These are phyloP conservation scores for Pyrrhia umbra DNA, from an alignment of 2,888 invertebrate genomes.

Conservation along the genomic window DNA sequence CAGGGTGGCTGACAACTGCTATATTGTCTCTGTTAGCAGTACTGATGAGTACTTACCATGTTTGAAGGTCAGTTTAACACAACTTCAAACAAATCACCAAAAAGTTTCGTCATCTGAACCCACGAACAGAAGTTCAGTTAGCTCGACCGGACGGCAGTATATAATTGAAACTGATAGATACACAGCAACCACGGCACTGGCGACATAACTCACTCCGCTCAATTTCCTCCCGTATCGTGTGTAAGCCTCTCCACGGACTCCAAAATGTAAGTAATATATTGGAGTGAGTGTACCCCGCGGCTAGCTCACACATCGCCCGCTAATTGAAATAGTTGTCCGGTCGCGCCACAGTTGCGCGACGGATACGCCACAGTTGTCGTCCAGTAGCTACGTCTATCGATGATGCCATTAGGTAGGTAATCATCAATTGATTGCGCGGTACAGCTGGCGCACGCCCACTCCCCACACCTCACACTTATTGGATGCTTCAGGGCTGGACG, in stretches of 20 bases:
- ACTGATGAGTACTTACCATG: too few relatives aligned
- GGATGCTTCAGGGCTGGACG: background rate
- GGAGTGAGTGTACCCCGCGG: slow-evolving; percentile 36
- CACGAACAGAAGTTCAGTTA: background rate
- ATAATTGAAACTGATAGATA: slow-evolving; percentile 27
- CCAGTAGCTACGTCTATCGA: slow-evolving; percentile 1
- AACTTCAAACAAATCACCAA: background rate
- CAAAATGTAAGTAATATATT: slow-evolving; percentile 18
- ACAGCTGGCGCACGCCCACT: slow-evolving; percentile 4
- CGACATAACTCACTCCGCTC: slow-evolving; percentile 32
- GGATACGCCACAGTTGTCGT: background rate
- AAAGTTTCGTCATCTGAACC: slow-evolving; percentile 13
- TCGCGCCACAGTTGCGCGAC: slow-evolving; percentile 6
- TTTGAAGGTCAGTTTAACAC: too few relatives aligned
- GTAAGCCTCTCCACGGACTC: slow-evolving; percentile 2
- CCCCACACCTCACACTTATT: slow-evolving; percentile 17
- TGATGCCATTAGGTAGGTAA: slow-evolving; percentile 15
- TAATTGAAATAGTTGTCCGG: slow-evolving; percentile 45
- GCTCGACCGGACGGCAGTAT: slow-evolving; percentile 24
- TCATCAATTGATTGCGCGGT: slow-evolving; percentile 17
- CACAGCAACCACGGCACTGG: background rate
- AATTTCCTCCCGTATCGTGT: slow-evolving; percentile 36
- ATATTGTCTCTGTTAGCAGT: too few relatives aligned
- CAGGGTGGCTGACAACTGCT: too few relatives aligned
- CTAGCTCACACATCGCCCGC: slow-evolving; percentile 1